A percentile compares a stretch with the other conserved stretches of the same genome.
phyloP scores from a whole-genome alignment of 2,888 invertebrate species.

The Drosophila peninsularis region DNA sequence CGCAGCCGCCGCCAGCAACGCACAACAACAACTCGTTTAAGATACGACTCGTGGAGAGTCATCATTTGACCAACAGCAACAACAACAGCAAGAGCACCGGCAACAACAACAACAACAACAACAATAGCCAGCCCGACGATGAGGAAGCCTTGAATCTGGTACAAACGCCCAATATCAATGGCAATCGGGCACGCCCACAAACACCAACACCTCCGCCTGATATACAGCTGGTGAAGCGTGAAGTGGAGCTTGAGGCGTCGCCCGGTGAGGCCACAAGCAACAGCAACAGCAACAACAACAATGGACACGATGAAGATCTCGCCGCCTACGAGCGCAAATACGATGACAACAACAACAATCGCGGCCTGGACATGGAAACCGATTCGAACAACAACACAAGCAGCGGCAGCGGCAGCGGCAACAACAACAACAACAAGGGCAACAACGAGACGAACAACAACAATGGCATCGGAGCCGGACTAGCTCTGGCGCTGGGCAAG shows the following conservation, averaged over 20 bases:
- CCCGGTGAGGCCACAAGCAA: constrained; percentile 31
- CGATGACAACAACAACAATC: constrained; percentile 76
- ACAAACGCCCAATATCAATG: constrained; percentile 71
- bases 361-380: constrained; percentile 68
- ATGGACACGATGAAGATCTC: constrained; percentile 63
- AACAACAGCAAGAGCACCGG: constrained; percentile 68
- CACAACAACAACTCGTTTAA: constrained; percentile 76
- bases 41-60: constrained; percentile 80
- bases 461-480: constrained; percentile 38
- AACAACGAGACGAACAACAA: constrained; percentile 46
- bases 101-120: constrained; percentile 66
- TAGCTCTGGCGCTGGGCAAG: constrained; percentile 67
- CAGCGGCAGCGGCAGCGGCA: constrained; percentile 30
- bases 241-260: constrained; percentile 55
- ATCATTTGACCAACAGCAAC: constrained; percentile 69
- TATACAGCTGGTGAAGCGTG: constrained; percentile 67
- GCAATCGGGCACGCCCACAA: constrained; percentile 54
- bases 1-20: constrained; percentile 57
- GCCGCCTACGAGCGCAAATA: constrained; percentile 70
- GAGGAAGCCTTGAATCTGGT: constrained; percentile 83
- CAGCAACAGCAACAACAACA: constrained; percentile 48
- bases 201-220: constrained; percentile 63
- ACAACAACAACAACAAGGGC: constrained; percentile 42
- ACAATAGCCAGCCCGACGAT: constrained; percentile 64
- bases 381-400: constrained; percentile 78